Base-by-base conservation (phyloP, 2,113 vertebrate species). In the Pollachius pollachius region DNA sequence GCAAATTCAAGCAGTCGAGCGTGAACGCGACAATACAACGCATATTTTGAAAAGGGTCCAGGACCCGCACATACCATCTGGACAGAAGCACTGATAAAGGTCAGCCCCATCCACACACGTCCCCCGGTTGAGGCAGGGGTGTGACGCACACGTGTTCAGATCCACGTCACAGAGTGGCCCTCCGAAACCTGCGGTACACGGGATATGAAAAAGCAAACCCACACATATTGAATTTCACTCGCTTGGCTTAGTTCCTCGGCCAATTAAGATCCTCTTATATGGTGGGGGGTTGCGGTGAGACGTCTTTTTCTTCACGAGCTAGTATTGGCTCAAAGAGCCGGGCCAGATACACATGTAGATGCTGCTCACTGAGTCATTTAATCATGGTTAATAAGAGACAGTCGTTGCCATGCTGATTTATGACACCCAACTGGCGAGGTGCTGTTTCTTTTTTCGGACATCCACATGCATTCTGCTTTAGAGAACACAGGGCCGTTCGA, bases 51-150 rank as follows among this genome's bases (percentile, higher is more conserved):
- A 7, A 7, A 41, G 37, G 37, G 5, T 11, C 11, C 5, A 41
- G 37, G 37, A 37, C 37, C 37, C 5, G 3, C 41, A 9, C 72
- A 89, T 89, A 90, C 91, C 89, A 83, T 91, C 84, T 41, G 84
- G 86, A 81, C 86, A 93, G 80, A 92, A 89, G 75, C 89, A 93
- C 67, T 88, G 80, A 89, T 94, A 94, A 61, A 69, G 79, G 73
- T 90, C 91, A 81, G 88, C 65, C 83, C 74, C 72, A 76, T 91
- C 88, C 71, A 92, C 87, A 85, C 88, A 95, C 78, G 89, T 74
- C 71, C 89, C 88, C 67, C 81, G 75, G 64, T 90, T 93, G 74
- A 92, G 90, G 79, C 91, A 94, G n/a, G 89, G 90, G 71, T 83
- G 48, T 17, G 83, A 93, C 76, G 87, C 82, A 16, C 88, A 94